Evolutionary conservation across 2,888 invertebrate genomes (phyloP).

Genomic region (Tuta absoluta): DNA sequence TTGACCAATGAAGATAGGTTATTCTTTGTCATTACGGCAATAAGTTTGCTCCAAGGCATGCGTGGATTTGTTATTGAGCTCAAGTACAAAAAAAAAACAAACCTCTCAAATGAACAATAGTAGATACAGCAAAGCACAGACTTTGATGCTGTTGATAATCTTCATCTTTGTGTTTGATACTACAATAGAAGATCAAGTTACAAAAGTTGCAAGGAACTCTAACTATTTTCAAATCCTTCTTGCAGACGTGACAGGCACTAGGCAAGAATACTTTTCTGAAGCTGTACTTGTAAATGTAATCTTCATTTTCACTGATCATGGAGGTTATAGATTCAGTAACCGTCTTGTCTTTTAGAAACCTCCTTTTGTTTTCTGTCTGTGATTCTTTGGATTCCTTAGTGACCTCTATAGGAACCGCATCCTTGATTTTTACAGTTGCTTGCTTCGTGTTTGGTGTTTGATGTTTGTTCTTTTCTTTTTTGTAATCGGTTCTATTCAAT

Average conservation of each 20-base stretch:
- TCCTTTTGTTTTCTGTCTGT: constrained; percentile 57
- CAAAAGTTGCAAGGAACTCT: constrained; percentile 76
- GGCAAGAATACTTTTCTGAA: constrained; percentile 84
- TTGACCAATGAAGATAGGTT: too few relatives aligned
- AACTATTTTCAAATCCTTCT: constrained; percentile 56
- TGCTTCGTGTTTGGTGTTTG: constrained; percentile 58
- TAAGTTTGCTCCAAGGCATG: too few relatives aligned
- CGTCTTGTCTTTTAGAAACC: constrained; percentile 45
- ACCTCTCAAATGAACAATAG: constrained; percentile 81
- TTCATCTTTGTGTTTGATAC: constrained; percentile 80
- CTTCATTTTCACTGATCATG: constrained; percentile 79
- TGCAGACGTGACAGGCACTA: constrained; percentile 80
- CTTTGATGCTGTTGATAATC: constrained; percentile 81
- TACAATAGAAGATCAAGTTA: constrained; percentile 84
- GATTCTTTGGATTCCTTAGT: constrained; percentile 58
- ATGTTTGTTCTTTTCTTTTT: constrained; percentile 74
- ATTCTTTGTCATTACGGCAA: too few relatives aligned
- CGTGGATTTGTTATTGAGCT: too few relatives aligned
- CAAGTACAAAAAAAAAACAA: too few relatives aligned
- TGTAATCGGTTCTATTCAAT: constrained; percentile 78
- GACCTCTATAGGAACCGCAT: constrained; percentile 56
- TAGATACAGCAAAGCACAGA: constrained; percentile 82
- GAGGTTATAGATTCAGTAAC: constrained; percentile 52
- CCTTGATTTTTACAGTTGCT: constrained; percentile 73
- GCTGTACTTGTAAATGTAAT: constrained; percentile 83